These are phyloP conservation scores for Lucinisca nassula DNA, from an alignment of 2,888 invertebrate genomes.

Conservation along the genomic window DNA sequence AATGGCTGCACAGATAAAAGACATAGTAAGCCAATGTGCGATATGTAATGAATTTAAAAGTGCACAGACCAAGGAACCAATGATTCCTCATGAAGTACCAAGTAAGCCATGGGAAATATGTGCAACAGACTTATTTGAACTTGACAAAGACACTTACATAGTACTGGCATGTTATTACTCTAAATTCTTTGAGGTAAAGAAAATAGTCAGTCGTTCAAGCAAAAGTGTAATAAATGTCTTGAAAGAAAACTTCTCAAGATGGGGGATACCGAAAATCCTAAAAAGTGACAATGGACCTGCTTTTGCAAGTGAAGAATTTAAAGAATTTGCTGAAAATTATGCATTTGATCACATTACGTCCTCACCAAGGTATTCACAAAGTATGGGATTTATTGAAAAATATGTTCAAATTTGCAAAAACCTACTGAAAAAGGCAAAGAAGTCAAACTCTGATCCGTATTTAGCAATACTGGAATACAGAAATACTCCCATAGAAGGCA, in stretches of 20 bases:
- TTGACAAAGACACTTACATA: not conserved
- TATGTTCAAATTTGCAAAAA: not conserved
- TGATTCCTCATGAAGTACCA: not conserved
- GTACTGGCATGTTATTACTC: not conserved
- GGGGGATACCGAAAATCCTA: not conserved
- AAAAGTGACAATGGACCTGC: not conserved
- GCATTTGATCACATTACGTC: not conserved
- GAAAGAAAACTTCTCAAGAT: not conserved
- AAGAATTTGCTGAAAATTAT: conserved; percentile 1
- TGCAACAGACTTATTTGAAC: not conserved
- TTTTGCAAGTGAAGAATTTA: not conserved
- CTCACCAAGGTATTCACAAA: conserved; percentile 4
- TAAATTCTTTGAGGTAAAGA: not conserved
- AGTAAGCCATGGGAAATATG: not conserved
- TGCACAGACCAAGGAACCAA: not conserved
- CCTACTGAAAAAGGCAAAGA: not conserved
- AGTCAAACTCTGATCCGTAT: not conserved
- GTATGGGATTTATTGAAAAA: not conserved
- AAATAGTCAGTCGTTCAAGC: not conserved
- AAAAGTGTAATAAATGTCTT: not conserved
- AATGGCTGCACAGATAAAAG: conserved; percentile 35
- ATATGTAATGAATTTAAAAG: not conserved
- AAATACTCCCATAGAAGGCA: not conserved
- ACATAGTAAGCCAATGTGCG: not conserved
- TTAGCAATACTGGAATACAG: not conserved